These are phyloP conservation scores for Forficula auricularia DNA, from an alignment of 1,140 invertebrate genomes.

Conservation along the genomic window DNA sequence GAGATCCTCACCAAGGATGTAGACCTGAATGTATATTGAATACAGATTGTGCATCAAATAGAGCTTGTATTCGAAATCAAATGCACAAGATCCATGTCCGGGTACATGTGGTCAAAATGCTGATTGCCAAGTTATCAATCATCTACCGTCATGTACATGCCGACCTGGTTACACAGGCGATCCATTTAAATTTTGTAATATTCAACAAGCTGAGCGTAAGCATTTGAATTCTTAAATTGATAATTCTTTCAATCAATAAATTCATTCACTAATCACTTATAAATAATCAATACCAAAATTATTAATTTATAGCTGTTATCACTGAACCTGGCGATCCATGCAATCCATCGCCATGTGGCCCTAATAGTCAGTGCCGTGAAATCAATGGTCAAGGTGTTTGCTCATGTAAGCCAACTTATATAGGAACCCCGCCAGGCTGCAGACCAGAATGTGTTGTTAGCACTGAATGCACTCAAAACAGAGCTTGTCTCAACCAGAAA, in stretches of 20 bases:
- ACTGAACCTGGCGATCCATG: slow-evolving; percentile 33
- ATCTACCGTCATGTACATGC: slow-evolving; percentile 38
- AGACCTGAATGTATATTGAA: slow-evolving; percentile 42
- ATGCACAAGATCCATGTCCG: slow-evolving; percentile 35
- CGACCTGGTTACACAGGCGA: slow-evolving; percentile 35
- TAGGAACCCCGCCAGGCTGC: slow-evolving; percentile 41
- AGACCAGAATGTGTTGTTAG: slow-evolving; percentile 43
- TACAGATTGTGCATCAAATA: slow-evolving; percentile 37
- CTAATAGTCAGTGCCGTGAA: slow-evolving; percentile 43
- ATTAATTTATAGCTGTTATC: slow-evolving; percentile 5
- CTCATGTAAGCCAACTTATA: slow-evolving; percentile 39
- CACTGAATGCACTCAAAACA: slow-evolving; percentile 42
- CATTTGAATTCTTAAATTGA: neutral
- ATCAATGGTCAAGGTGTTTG: slow-evolving; percentile 39
- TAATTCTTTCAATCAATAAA: neutral
- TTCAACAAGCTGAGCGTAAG: slow-evolving; percentile 6
- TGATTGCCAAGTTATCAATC: slow-evolving; percentile 31
- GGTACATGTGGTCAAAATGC: slow-evolving; percentile 35
- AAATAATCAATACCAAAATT: neutral
- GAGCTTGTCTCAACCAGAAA: slow-evolving; percentile 36
- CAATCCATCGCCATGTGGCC: slow-evolving; percentile 51
- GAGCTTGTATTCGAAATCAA: slow-evolving; percentile 31
- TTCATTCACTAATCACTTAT: neutral
- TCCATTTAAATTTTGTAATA: slow-evolving; percentile 32
- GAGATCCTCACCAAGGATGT: slow-evolving; percentile 38